A percentile compares a stretch with the other conserved stretches of the same genome.
Evolutionary conservation across 2,888 invertebrate species (phyloP).

Genomic region (Tanypteryx hageni): DNA sequence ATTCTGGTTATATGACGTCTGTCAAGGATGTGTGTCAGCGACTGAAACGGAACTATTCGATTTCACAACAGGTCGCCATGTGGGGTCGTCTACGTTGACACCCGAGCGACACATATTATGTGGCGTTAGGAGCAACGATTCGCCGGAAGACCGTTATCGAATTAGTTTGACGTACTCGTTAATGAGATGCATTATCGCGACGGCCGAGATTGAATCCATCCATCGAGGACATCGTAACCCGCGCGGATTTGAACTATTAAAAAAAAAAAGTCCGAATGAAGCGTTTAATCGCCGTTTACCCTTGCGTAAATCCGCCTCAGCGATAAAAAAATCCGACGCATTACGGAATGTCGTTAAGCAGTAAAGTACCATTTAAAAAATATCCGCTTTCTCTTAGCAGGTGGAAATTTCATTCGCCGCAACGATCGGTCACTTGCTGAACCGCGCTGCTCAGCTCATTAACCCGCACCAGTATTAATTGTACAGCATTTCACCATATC

Average conservation of each 20-base stretch:
- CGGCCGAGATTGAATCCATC: not conserved
- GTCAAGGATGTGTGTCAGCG: too few relatives aligned
- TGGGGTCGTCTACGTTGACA: not conserved
- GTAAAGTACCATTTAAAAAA: not conserved
- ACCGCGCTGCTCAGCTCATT: not conserved
- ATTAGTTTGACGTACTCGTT: not conserved
- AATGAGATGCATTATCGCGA: constrained; percentile 1
- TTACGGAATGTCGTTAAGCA: not conserved
- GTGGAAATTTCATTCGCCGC: not conserved
- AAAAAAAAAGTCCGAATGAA: too few relatives aligned
- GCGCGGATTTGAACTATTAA: too few relatives aligned
- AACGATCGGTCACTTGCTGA: not conserved
- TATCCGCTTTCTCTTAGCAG: not conserved
- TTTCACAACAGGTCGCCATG: not conserved
- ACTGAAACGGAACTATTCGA: not conserved
- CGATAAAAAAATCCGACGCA: not conserved
- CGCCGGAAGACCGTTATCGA: not conserved
- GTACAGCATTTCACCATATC: not conserved
- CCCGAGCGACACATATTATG: not conserved
- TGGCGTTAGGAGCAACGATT: not conserved
- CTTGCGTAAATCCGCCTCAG: not conserved
- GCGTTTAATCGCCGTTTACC: not conserved
- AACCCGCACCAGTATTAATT: not conserved
- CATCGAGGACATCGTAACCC: too few relatives aligned
- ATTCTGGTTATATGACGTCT: too few relatives aligned